Base-by-base conservation (phyloP, 1,140 invertebrate genomes). In the Pentalonia nigronervosa region DNA sequence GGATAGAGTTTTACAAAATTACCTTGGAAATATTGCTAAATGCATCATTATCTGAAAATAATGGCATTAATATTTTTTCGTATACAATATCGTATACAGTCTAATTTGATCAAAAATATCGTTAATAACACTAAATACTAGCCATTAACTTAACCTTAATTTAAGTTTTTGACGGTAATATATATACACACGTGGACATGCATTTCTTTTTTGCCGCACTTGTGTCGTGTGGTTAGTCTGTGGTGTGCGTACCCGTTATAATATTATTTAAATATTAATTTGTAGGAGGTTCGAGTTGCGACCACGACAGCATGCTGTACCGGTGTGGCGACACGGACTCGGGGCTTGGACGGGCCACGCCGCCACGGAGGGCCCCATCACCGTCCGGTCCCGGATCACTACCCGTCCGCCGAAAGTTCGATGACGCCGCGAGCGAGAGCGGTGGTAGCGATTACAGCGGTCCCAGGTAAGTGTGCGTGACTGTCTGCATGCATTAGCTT, bases 371-470 rank as follows among this genome's bases (percentile, higher is more conserved):
- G 95, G 97, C 97, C 36, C 97, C 97, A 86, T 98, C 97, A 94
- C 97, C 97, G 34, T 97, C 96, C 94, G 96, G 97, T 94, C 96
- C 97, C 95, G 95, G 97, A 94, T 96, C 97, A 67, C 97, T 97
- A 86, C 97, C 97, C 91, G 97, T 97, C 53, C 96, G 97, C 94
- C 96, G 97, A 94, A 96, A 96, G 84, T 97, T 97, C 95, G 98
- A 98, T 95, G 98, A 98, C 95, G 97, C 97, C 90, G 97, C 97
- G 94, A 98, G 97, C 95, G 98, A 98, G 96, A 97, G 98, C 94
- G 97, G 97, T 94, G 94, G 94, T 7, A 94, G 94, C 53, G 94
- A 95, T 60, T 95, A 95, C 45, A 94, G 94, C 60, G 94, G 94
- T 17, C 94, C 94, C 25, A 60, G 93, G 94, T 94, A 60, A 88